phyloP scores from a whole-genome alignment of 1,140 invertebrate species.

The Diachasmimorpha longicaudata region DNA sequence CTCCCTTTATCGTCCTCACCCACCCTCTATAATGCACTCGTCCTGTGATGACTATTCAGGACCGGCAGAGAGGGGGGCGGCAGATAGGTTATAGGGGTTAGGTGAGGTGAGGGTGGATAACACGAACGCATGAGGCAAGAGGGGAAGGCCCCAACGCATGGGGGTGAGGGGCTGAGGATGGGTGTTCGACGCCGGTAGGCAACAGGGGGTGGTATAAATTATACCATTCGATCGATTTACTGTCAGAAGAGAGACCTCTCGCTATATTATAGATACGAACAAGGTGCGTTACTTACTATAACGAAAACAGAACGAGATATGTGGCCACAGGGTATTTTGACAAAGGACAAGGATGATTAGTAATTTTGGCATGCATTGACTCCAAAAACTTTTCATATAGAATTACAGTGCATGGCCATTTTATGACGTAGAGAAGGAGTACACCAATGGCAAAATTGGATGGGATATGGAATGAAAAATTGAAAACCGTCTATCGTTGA shows the following conservation, averaged over 20 bases:
- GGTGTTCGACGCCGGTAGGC: slow-evolving; percentile 44
- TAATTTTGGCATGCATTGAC: slow-evolving; percentile 25
- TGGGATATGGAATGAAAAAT: too few species aligned
- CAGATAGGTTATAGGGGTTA: slow-evolving; percentile 7
- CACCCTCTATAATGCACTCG: slow-evolving; percentile 35
- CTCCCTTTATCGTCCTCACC: background rate
- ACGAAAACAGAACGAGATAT: slow-evolving; percentile 30
- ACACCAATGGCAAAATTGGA: too few species aligned
- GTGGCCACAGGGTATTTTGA: background rate
- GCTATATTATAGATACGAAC: slow-evolving; percentile 35
- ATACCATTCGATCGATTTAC: slow-evolving; percentile 64
- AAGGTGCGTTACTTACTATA: slow-evolving; percentile 32
- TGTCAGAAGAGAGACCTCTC: slow-evolving; percentile 54
- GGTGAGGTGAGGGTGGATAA: slow-evolving; percentile 31
- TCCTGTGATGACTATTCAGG: slow-evolving; percentile 48
- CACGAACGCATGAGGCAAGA: slow-evolving; percentile 18
- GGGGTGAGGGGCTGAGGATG: too few species aligned
- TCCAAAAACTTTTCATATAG: too few species aligned
- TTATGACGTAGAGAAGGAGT: too few species aligned
- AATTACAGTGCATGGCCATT: too few species aligned
- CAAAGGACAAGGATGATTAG: slow-evolving; percentile 25
- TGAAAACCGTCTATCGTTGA: too few species aligned
- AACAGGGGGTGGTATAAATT: slow-evolving; percentile 60
- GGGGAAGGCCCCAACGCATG: too few species aligned
- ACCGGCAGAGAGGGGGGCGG: slow-evolving; percentile 21